Base-by-base conservation (phyloP, 2,888 invertebrate species). In the Helleia helle region DNA sequence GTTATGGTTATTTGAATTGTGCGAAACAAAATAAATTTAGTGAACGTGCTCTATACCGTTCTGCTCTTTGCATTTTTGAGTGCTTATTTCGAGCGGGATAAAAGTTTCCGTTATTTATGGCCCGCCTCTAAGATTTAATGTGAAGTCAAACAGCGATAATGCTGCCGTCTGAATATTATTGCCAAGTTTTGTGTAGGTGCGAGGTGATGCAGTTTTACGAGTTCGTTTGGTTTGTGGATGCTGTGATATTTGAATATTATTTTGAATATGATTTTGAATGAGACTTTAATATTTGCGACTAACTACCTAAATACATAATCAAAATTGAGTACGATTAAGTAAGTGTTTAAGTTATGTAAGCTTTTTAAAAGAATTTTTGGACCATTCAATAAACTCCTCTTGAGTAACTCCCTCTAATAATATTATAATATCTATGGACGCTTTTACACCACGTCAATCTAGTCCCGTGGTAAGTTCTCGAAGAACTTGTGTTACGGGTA, bases 51-150 rank as follows among this genome's bases (percentile, higher is more conserved):
- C 79, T 81, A 73, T 80, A 57, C 65, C 71, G 81, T 79, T 80
- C 75, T 81, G 81, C 83, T 81, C 80, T 83, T 83, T 84, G 84
- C 84, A 84, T 84, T 84, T 84, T 84, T 84, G 84, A 84, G 84
- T 84, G 84, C 84, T 84, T 84, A 84, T 84, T 84, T 84, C 79
- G 71, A 66, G 72, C 61, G 66, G 83, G 84, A 84, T 81, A 84
- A 84, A 83, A 84, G 75, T 83, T 83, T 75, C 60, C 60, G 81
- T 83, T 83, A 84, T 84, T 84, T 84, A 84, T 83, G 79, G 65
- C 55, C 62, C 62, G 65, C 65, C 60, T 68, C 71, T 74, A 77
- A 84, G 83, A 84, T 84, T 83, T 84, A 83, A 84, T 83, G 83
- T 81, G 81, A 77, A 83, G 72, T 81, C 80, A 77, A 84, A 83